Evolutionary conservation across 2,797 vertebrate species (phyloP).

Genomic region (Lutjanus argentimaculatus): DNA sequence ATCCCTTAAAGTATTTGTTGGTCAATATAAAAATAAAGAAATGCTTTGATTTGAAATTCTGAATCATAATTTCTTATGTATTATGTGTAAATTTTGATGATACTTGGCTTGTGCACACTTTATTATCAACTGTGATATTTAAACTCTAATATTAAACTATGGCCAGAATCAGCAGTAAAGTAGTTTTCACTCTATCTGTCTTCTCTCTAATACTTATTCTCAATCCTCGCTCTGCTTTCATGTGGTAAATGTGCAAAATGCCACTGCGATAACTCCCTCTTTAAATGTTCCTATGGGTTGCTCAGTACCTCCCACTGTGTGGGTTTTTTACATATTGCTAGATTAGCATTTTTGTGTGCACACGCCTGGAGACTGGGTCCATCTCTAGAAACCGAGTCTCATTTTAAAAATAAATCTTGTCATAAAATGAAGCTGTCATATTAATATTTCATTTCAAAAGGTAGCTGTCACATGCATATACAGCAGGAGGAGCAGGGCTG

Average conservation of each 20-base stretch:
- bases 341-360: conserved; percentile 13
- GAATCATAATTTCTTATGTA: background rate
- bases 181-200: background rate
- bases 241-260: conserved; percentile 19
- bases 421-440: conserved; percentile 50
- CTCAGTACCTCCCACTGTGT: conserved; percentile 5
- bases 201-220: conserved; percentile 18
- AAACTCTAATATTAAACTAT: background rate
- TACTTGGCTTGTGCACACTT: background rate
- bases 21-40: conserved; percentile 33
- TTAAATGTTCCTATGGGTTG: background rate
- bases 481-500: conserved; percentile 13
- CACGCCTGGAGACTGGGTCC: conserved; percentile 1
- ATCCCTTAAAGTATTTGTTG: conserved; percentile 13
- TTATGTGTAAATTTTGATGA: too few species aligned
- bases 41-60: conserved; percentile 12
- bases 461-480: conserved; percentile 44
- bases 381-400: conserved; percentile 19
- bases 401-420: conserved; percentile 61
- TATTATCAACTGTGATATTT: background rate
- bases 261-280: background rate
- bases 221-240: background rate
- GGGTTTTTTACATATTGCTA: conserved; percentile 9
- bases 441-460: conserved; percentile 66
- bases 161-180: background rate